These are phyloP conservation scores for Eustalomyia histrio DNA, from an alignment of 2,888 invertebrate genomes.

Conservation along the genomic window DNA sequence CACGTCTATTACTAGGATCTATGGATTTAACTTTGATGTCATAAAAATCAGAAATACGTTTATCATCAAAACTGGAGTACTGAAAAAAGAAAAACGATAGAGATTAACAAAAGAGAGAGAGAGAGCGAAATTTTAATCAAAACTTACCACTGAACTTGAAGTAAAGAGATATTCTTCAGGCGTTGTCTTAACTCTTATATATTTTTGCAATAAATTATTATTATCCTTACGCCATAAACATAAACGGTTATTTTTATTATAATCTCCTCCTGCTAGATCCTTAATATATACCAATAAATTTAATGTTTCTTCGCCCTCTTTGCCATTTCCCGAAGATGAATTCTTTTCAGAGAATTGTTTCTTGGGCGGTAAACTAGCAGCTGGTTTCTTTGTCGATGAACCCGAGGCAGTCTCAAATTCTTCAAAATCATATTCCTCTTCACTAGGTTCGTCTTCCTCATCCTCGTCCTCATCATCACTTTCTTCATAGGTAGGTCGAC, in stretches of 20 bases:
- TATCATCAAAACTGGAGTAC: conserved; percentile 80
- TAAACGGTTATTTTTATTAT: conserved; percentile 74
- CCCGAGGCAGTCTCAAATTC: conserved; percentile 68
- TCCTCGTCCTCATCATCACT: conserved; percentile 71
- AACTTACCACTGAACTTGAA: conserved; percentile 78
- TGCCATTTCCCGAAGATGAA: conserved; percentile 34
- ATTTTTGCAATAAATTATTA: conserved; percentile 78
- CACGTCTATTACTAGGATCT: conserved; percentile 74
- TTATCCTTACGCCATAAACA: conserved; percentile 79
- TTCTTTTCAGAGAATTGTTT: conserved; percentile 72
- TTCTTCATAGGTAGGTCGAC: conserved; percentile 70
- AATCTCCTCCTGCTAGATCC: conserved; percentile 73
- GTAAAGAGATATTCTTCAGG: conserved; percentile 77
- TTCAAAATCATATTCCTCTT: conserved; percentile 70
- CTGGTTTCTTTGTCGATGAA: conserved; percentile 68
- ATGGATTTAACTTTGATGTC: conserved; percentile 75
- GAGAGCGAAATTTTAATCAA: too few relatives aligned
- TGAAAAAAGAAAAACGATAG: conserved; percentile 54
- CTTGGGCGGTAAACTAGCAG: conserved; percentile 71
- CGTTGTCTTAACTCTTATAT: conserved; percentile 76
- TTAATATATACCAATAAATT: conserved; percentile 76
- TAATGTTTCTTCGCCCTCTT: conserved; percentile 63
- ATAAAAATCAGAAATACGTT: conserved; percentile 76
- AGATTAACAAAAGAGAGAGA: background rate
- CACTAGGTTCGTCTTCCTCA: conserved; percentile 63